Evolutionary conservation across 2,113 vertebrate species (phyloP).

Genomic region (Ciconia maguari): DNA sequence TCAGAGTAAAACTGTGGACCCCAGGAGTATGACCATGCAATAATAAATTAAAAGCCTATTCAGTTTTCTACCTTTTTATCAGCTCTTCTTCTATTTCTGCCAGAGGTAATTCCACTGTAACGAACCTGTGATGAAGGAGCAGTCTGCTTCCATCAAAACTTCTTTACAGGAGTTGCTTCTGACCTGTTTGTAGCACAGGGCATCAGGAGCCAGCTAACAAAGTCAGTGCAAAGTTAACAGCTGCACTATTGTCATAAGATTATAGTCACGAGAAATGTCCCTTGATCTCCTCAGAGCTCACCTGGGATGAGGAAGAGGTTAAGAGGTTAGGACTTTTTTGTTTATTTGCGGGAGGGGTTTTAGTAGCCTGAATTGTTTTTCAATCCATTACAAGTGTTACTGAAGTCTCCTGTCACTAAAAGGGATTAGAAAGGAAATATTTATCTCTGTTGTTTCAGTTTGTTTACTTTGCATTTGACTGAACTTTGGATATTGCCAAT

Average conservation of each 20-base stretch:
- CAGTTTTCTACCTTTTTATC: background rate
- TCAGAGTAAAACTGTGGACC: background rate
- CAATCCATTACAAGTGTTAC: background rate
- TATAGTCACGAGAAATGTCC: background rate
- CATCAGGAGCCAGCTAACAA: background rate
- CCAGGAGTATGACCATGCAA: background rate
- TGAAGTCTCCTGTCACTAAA: background rate
- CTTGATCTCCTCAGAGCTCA: background rate
- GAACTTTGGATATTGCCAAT: conserved; percentile 16
- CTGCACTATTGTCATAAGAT: background rate
- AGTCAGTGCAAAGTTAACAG: background rate
- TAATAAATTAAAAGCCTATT: background rate
- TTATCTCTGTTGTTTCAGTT: conserved; percentile 15
- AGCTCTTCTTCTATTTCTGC: background rate
- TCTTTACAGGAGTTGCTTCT: background rate
- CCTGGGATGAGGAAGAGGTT: background rate
- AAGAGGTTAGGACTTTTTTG: background rate
- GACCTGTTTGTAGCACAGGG: background rate
- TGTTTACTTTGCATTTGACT: conserved; percentile 17
- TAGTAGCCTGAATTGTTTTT: background rate
- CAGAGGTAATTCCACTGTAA: background rate
- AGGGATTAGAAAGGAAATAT: conserved; percentile 19
- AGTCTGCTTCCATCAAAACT: background rate
- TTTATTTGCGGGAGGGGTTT: background rate
- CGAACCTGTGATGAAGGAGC: background rate